These are phyloP conservation scores for Ligdia adustata DNA, from an alignment of 2,888 invertebrate genomes.

Conservation along the genomic window DNA sequence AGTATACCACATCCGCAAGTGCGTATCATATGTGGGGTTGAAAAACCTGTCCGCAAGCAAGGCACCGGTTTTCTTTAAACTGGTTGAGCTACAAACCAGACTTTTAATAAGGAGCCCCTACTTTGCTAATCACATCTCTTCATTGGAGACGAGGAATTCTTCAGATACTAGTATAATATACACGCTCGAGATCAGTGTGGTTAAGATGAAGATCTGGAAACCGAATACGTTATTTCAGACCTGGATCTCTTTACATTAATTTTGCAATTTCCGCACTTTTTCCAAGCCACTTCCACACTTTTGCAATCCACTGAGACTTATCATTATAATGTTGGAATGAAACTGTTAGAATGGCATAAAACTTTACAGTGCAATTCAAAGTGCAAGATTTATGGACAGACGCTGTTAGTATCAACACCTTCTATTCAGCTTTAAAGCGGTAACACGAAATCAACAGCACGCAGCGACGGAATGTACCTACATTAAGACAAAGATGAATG, in stretches of 20 bases:
- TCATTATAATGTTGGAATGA: conserved; percentile 8
- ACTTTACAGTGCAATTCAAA: conserved; percentile 23
- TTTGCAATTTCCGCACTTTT: too few species aligned
- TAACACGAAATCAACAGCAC: conserved; percentile 22
- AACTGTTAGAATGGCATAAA: conserved; percentile 19
- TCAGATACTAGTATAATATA: conserved; percentile 34
- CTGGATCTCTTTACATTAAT: too few species aligned
- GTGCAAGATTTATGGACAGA: conserved; percentile 22
- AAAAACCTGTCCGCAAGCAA: conserved; percentile 67
- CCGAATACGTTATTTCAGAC: too few species aligned
- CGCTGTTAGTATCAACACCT: conserved; percentile 18
- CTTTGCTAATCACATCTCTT: conserved; percentile 61
- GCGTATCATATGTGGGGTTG: conserved; percentile 68
- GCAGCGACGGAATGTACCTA: conserved; percentile 16
- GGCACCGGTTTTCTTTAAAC: conserved; percentile 69
- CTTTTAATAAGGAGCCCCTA: conserved; percentile 64
- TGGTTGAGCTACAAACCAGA: conserved; percentile 63
- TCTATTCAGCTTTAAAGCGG: conserved; percentile 20
- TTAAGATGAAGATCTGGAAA: not conserved
- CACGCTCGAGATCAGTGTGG: conserved; percentile 29
- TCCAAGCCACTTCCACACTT: too few species aligned
- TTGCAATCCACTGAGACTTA: too few species aligned
- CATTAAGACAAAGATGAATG: conserved; percentile 24
- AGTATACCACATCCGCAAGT: conserved; percentile 80
- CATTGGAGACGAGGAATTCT: conserved; percentile 48